These are phyloP conservation scores for Leptosomus discolor DNA, from an alignment of 2,113 vertebrate genomes.

Conservation along the genomic window DNA sequence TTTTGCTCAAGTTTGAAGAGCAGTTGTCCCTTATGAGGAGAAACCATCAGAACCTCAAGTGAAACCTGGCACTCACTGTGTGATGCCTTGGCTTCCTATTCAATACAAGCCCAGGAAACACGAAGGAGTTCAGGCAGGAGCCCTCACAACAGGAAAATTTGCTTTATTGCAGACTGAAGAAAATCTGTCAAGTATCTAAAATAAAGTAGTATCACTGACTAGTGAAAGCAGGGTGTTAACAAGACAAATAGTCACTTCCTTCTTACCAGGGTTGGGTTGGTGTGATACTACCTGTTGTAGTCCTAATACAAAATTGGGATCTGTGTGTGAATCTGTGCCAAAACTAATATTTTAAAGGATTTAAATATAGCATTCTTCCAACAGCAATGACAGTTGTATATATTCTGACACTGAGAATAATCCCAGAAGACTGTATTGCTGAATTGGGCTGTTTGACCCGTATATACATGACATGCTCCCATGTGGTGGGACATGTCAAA, in stretches of 20 bases:
- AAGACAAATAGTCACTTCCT: neutral
- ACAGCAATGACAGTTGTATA: neutral
- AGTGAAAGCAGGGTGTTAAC: neutral
- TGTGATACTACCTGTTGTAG: neutral
- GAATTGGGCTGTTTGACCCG: rapidly evolving
- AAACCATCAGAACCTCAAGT: neutral
- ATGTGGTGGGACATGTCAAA: neutral
- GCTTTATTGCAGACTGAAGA: neutral
- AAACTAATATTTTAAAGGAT: neutral
- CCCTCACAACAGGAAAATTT: neutral
- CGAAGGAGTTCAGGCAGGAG: neutral
- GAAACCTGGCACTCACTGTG: neutral
- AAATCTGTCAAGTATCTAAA: neutral
- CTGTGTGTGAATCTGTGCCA: neutral
- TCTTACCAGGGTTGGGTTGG: neutral
- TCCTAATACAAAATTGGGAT: rapidly evolving
- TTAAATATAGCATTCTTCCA: neutral
- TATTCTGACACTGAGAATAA: neutral
- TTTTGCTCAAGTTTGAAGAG: neutral
- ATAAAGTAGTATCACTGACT: neutral
- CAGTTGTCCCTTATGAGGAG: neutral
- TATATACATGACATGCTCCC: rapidly evolving
- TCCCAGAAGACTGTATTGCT: neutral
- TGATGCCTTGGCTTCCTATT: neutral
- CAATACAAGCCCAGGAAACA: neutral